Conservation (phyloP, 92 coral and sea anemone species). For the Virgularia gustaviana region DNA sequence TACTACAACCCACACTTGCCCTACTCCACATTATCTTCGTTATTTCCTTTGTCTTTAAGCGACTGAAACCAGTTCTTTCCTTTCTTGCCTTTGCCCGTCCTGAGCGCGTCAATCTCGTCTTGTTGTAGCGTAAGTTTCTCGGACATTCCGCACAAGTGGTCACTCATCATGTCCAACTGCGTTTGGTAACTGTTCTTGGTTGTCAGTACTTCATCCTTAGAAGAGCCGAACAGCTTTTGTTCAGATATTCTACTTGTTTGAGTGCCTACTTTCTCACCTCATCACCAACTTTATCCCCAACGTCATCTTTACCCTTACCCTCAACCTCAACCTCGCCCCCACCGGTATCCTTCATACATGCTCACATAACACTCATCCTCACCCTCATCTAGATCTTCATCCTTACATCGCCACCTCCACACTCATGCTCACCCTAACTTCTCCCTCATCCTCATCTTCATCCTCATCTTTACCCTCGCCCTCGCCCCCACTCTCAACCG, state of each 20-base stretch:
- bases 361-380: too few relatives aligned
- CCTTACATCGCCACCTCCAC: too few relatives aligned
- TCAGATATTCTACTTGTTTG: neutral
- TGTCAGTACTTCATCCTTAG: slow-evolving; percentile 86
- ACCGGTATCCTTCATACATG: too few relatives aligned
- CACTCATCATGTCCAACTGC: slow-evolving; percentile 98
- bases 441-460: too few relatives aligned
- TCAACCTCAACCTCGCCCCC: too few relatives aligned
- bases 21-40: slow-evolving; percentile 23
- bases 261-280: neutral
- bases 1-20: too few relatives aligned
- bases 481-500: too few relatives aligned
- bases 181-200: slow-evolving; percentile 96
- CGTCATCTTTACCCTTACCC: too few relatives aligned
- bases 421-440: too few relatives aligned
- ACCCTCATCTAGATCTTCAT: too few relatives aligned
- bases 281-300: neutral
- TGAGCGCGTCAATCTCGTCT: slow-evolving; percentile 87
- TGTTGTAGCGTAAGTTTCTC: slow-evolving; percentile 90
- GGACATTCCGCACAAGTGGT: slow-evolving; percentile 96
- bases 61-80: slow-evolving; percentile 60
- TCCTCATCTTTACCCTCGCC: too few relatives aligned
- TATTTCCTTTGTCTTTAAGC: slow-evolving; percentile 23
- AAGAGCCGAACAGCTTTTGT: neutral
- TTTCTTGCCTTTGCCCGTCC: slow-evolving; percentile 73